A percentile compares a stretch with the other conserved stretches of the same genome.
Evolutionary conservation across 2,888 invertebrate genomes (phyloP).

Genomic region (Drosophila rubida): DNA sequence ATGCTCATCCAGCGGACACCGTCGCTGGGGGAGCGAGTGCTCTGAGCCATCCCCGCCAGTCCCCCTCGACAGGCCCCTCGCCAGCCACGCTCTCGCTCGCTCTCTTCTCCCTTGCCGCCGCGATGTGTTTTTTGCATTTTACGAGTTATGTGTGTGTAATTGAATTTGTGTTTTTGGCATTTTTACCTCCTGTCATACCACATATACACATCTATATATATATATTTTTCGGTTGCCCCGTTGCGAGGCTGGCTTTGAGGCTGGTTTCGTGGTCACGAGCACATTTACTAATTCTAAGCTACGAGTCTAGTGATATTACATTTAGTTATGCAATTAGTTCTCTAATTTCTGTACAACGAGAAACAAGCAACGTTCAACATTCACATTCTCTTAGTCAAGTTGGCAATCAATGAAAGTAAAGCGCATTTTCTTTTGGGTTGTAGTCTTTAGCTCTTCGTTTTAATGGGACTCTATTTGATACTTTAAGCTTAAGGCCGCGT

Average conservation of each 20-base stretch:
- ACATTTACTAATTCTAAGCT: conserved; percentile 68
- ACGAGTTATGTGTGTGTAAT: conserved; percentile 71
- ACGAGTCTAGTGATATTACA: conserved; percentile 82
- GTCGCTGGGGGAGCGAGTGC: conserved; percentile 84
- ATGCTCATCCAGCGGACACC: conserved; percentile 84
- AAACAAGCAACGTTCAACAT: not conserved
- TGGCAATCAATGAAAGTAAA: not conserved
- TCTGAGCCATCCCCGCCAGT: conserved; percentile 64
- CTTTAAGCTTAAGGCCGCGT: conserved; percentile 38
- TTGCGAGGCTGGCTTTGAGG: not conserved
- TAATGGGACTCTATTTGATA: conserved; percentile 18
- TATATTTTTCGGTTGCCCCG: not conserved
- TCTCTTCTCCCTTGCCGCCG: not conserved
- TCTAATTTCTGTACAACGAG: conserved; percentile 43
- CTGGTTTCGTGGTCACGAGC: conserved; percentile 30
- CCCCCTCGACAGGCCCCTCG: not conserved
- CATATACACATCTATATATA: too few relatives aligned
- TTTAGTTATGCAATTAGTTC: conserved; percentile 72
- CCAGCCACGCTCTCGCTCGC: not conserved
- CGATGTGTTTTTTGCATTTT: conserved; percentile 59
- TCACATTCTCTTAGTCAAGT: conserved; percentile 28
- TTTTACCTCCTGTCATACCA: conserved; percentile 36
- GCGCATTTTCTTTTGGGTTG: conserved; percentile 54
- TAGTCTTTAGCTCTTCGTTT: conserved; percentile 24
- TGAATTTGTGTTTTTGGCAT: conserved; percentile 75